Percentiles rank a stretch among this genome's conserved stretches.
phyloP scores from a whole-genome alignment of 2,113 vertebrate genomes.

The Acrocephalus arundinaceus region DNA sequence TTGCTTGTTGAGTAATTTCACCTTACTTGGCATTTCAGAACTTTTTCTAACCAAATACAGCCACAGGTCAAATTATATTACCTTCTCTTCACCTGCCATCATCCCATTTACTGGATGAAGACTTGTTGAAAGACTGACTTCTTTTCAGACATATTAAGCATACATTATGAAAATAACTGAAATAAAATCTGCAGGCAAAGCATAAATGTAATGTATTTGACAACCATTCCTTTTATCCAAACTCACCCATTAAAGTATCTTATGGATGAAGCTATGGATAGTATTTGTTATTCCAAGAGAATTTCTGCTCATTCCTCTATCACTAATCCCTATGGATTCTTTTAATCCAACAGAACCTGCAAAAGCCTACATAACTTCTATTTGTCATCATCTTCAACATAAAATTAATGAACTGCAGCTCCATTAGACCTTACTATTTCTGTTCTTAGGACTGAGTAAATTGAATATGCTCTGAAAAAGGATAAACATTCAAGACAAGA shows the following conservation, averaged over 20 bases:
- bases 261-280: not conserved
- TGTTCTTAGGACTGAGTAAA: not conserved
- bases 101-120: not conserved
- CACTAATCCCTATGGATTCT: not conserved
- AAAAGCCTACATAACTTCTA: not conserved
- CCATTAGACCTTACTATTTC: not conserved
- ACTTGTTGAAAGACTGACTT: not conserved
- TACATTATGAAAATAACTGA: not conserved
- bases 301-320: not conserved
- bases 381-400: not conserved
- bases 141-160: not conserved
- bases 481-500: not conserved
- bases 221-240: not conserved
- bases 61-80: not conserved
- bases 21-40: not conserved
- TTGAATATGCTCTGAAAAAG: not conserved
- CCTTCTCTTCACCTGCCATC: not conserved
- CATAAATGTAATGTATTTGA: not conserved
- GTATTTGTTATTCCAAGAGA: not conserved
- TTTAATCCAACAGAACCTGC: not conserved
- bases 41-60: not conserved
- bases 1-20: not conserved
- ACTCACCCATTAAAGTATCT: not conserved
- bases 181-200: not conserved
- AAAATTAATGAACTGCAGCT: not conserved